Evolutionary conservation across 2,888 invertebrate species (phyloP).

Genomic region (Incurvaria masculella): DNA sequence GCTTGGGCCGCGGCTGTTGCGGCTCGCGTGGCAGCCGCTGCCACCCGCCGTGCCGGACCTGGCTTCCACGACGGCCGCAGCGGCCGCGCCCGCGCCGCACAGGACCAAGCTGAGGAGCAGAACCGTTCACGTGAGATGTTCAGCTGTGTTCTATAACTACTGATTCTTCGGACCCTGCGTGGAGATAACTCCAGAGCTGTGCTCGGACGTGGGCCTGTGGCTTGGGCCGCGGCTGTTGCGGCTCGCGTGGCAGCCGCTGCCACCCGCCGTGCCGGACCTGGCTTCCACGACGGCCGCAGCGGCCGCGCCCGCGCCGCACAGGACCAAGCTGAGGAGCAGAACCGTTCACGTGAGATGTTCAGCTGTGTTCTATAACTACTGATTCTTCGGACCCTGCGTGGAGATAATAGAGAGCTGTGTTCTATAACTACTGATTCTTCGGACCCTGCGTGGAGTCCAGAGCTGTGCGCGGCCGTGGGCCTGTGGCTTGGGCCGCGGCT

Average conservation of each 20-base stretch:
- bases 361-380: too few relatives aligned
- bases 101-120: slow-evolving; percentile 23
- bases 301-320: slow-evolving; percentile 23
- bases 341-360: too few relatives aligned
- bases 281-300: slow-evolving; percentile 18
- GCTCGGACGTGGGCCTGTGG: slow-evolving; percentile 58
- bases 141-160: slow-evolving; percentile 51
- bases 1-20: slow-evolving; percentile 41
- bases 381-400: too few relatives aligned
- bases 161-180: slow-evolving; percentile 57
- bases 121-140: too few relatives aligned
- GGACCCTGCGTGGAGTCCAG: slow-evolving; percentile 55
- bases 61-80: slow-evolving; percentile 17
- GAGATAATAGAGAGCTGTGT: too few relatives aligned
- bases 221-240: slow-evolving; percentile 40
- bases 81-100: slow-evolving; percentile 22
- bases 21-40: slow-evolving; percentile 34
- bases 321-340: slow-evolving; percentile 23
- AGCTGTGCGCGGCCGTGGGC: slow-evolving; percentile 49
- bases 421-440: slow-evolving; percentile 46
- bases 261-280: slow-evolving; percentile 28
- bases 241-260: slow-evolving; percentile 30
- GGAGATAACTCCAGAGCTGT: slow-evolving; percentile 33
- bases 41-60: slow-evolving; percentile 29
- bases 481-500: slow-evolving; percentile 50